A percentile compares a stretch with the other conserved stretches of the same genome.
These are phyloP conservation scores for Serilophus lunatus DNA, from an alignment of 2,113 vertebrate genomes.

Conservation along the genomic window DNA sequence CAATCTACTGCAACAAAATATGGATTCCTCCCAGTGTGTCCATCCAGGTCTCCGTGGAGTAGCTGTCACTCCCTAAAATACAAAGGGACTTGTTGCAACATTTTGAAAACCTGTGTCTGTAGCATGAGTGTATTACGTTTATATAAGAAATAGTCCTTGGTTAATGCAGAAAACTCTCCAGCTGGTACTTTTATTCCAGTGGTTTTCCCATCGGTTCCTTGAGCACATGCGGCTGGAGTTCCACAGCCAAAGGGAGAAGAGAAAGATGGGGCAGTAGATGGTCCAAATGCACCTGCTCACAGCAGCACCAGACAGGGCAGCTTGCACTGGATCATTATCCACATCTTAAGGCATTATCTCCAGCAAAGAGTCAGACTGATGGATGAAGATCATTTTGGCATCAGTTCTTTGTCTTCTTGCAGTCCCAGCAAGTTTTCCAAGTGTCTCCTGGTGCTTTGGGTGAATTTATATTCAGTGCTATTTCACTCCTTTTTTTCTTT, in stretches of 20 bases:
- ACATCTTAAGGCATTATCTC: neutral
- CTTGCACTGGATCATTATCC: neutral
- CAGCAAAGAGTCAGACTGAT: neutral
- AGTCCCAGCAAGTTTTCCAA: neutral
- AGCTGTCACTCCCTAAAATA: neutral
- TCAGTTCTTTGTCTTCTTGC: neutral
- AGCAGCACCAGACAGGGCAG: neutral
- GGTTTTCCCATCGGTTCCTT: fast-evolving
- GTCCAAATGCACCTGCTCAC: fast-evolving
- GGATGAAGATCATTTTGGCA: neutral
- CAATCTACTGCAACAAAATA: neutral
- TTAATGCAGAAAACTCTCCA: neutral
- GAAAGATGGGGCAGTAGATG: neutral
- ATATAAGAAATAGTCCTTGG: neutral
- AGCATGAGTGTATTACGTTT: neutral
- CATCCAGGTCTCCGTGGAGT: neutral
- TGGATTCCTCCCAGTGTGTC: neutral
- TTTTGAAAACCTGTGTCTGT: neutral
- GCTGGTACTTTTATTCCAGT: neutral
- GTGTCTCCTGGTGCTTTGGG: neutral
- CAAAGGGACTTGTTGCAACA: neutral
- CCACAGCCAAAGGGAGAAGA: fast-evolving
- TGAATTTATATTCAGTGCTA: neutral
- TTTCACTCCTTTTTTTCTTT: neutral
- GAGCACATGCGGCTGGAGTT: fast-evolving